Percentiles rank a stretch among this genome's conserved stretches.
These are phyloP conservation scores for Nesoenas mayeri DNA, from an alignment of 2,113 vertebrate genomes.

Conservation along the genomic window DNA sequence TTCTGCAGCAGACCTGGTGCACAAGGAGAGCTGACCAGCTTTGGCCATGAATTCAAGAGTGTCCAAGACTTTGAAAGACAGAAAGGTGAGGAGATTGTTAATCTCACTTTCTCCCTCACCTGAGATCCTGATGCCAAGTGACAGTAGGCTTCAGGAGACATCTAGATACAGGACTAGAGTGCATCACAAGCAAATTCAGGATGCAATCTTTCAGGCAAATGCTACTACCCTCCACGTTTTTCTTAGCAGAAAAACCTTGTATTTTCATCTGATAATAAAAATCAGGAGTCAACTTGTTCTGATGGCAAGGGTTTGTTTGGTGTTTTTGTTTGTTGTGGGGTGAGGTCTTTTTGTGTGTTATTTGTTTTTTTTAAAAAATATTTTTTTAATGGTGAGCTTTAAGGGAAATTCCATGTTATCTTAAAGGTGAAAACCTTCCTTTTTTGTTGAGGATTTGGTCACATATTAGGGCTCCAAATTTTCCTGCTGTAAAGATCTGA, in stretches of 20 bases:
- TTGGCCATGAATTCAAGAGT: not conserved
- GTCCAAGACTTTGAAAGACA: not conserved
- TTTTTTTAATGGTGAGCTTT: not conserved
- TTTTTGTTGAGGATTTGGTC: not conserved
- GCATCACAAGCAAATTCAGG: not conserved
- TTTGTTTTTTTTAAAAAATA: not conserved
- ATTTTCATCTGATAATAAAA: not conserved
- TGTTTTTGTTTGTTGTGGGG: fast-evolving
- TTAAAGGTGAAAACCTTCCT: not conserved
- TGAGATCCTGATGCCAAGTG: not conserved
- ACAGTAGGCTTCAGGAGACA: not conserved
- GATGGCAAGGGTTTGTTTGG: not conserved
- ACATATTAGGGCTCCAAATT: not conserved
- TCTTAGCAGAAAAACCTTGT: not conserved
- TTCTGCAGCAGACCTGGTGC: not conserved
- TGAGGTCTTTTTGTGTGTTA: too few species aligned
- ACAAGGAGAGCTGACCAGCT: not conserved
- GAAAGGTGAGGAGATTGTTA: not conserved
- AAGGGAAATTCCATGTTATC: not conserved
- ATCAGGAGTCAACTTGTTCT: not conserved
- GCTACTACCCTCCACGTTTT: not conserved
- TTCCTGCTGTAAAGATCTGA: not conserved
- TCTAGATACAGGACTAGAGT: not conserved
- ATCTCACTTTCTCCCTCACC: not conserved
- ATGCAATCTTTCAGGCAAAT: not conserved